Percentiles rank a stretch among this genome's conserved stretches.
phyloP scores from a whole-genome alignment of 2,797 vertebrate genomes.

The Anguilla obscura region DNA sequence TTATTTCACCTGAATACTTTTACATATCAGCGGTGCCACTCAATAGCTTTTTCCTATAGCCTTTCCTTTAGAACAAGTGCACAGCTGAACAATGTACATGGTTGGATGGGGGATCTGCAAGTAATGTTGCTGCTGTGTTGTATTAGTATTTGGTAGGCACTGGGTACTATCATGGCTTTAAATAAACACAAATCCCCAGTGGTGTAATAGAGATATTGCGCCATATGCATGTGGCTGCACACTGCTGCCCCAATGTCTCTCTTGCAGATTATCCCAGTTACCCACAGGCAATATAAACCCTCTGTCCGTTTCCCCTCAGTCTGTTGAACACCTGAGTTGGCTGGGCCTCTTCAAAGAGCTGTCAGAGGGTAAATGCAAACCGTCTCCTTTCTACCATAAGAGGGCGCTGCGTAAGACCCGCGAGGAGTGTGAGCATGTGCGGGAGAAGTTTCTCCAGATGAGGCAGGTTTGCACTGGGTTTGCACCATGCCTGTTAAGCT shows the following conservation, averaged over 20 bases:
- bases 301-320: constrained; percentile 53
- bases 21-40: neutral
- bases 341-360: constrained; percentile 77
- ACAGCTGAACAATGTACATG: neutral
- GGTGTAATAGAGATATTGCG: neutral
- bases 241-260: neutral
- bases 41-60: neutral
- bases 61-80: neutral
- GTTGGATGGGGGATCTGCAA: neutral
- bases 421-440: constrained; percentile 74
- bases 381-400: constrained; percentile 78
- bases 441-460: constrained; percentile 75
- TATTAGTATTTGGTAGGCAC: neutral
- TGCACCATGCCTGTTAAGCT: neutral
- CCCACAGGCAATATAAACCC: neutral
- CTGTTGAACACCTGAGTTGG: constrained; percentile 79
- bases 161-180: neutral
- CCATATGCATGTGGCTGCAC: neutral
- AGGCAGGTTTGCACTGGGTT: constrained; percentile 52
- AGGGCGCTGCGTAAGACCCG: constrained; percentile 68
- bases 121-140: neutral
- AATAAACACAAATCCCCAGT: neutral
- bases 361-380: constrained; percentile 70
- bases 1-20: neutral
- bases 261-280: neutral